These are phyloP conservation scores for Pristionchus japonicus DNA, from an alignment of 2,888 invertebrate species.

Conservation along the genomic window DNA sequence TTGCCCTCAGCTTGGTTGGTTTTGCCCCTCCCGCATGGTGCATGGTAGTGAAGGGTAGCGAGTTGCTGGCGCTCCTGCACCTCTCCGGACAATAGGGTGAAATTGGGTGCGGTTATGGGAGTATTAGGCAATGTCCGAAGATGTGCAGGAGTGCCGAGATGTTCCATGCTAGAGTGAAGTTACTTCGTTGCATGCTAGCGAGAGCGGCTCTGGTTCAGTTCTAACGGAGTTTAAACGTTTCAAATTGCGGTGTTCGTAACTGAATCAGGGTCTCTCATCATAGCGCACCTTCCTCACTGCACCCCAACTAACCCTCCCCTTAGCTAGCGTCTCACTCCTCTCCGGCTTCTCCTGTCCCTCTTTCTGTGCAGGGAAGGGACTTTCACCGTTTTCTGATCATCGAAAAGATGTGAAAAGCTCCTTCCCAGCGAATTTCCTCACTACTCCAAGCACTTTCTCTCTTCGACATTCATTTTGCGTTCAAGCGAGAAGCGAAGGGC, in stretches of 20 bases:
- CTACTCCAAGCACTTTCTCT: not conserved
- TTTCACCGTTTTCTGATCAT: not conserved
- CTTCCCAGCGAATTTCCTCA: not conserved
- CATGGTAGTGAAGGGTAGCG: not conserved
- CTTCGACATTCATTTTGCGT: constrained; percentile 15
- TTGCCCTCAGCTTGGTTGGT: not conserved
- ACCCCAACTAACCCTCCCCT: not conserved
- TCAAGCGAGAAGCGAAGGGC: not conserved
- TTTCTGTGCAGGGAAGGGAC: not conserved
- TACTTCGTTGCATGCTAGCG: not conserved
- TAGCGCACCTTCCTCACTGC: not conserved
- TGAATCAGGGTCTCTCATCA: not conserved
- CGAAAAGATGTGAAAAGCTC: not conserved
- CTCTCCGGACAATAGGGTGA: no score
- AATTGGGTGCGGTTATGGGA: no score
- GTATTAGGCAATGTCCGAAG: no score
- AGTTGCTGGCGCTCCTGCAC: not conserved
- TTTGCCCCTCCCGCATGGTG: not conserved
- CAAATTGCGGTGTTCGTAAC: not conserved
- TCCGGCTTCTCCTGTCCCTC: not conserved
- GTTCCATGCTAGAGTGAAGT: no score
- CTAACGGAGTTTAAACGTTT: not conserved
- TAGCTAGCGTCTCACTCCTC: not conserved
- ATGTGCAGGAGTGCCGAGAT: not conserved
- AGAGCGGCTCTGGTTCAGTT: not conserved